Evolutionary conservation across 30 jellyfish, hydroid and myxozoan species (phyloP).

Genomic region (Hydra vulgaris): DNA sequence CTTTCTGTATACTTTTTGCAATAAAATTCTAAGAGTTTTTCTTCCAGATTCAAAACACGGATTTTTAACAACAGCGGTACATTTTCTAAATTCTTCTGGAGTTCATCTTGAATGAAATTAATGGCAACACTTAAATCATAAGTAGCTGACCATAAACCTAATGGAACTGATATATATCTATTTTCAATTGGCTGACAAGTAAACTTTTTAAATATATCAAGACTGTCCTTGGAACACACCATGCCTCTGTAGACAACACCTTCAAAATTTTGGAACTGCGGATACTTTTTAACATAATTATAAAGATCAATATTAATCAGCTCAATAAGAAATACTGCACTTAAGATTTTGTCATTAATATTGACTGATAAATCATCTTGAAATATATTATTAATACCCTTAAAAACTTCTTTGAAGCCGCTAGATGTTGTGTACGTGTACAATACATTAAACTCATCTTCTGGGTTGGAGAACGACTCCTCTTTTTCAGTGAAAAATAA

Average conservation of each 20-base stretch:
- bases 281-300: constrained; percentile 43
- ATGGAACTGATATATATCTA: constrained; percentile 69
- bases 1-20: constrained; percentile 41
- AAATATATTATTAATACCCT: constrained; percentile 47
- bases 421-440: constrained; percentile 50
- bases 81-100: background rate
- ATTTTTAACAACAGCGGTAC: constrained; percentile 41
- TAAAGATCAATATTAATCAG: constrained; percentile 52
- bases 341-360: constrained; percentile 30
- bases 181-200: constrained; percentile 36
- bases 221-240: constrained; percentile 32
- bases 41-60: constrained; percentile 47
- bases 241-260: constrained; percentile 78
- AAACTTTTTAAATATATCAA: constrained; percentile 35
- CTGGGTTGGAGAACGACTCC: constrained; percentile 3
- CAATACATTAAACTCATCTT: constrained; percentile 29
- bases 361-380: constrained; percentile 45
- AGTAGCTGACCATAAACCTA: constrained; percentile 66
- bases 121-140: constrained; percentile 29
- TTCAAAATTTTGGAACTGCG: constrained; percentile 35
- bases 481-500: constrained; percentile 1
- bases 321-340: constrained; percentile 63
- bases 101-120: constrained; percentile 24
- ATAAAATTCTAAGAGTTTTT: constrained; percentile 30
- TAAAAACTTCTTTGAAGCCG: constrained; percentile 53